phyloP scores from a whole-genome alignment of 2,797 vertebrate species.

The Yasuhikotakia modesta region DNA sequence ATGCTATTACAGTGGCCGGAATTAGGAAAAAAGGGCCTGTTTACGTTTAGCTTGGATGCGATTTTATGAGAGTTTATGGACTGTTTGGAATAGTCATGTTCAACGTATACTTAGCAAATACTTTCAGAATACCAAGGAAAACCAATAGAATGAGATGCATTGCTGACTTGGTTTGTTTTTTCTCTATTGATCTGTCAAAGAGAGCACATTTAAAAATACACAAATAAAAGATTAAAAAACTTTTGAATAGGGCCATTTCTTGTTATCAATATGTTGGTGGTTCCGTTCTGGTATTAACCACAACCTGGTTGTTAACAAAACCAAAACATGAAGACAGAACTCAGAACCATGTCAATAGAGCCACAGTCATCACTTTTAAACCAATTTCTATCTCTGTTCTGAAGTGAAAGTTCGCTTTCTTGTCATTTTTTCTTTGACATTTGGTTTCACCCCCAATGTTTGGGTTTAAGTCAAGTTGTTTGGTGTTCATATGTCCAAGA shows the following conservation, averaged over 20 bases:
- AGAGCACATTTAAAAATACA: not conserved
- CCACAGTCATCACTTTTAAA: conserved; percentile 36
- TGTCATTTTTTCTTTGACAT: conserved; percentile 22
- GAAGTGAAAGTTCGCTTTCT: conserved; percentile 49
- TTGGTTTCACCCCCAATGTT: conserved; percentile 34
- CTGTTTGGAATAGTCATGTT: conserved; percentile 44
- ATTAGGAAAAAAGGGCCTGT: conserved; percentile 28
- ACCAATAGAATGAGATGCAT: conserved; percentile 10
- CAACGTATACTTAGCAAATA: conserved; percentile 41
- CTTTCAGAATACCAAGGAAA: conserved; percentile 49
- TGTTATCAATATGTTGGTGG: too few relatives aligned
- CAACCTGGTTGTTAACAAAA: conserved; percentile 4
- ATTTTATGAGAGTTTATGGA: conserved; percentile 33
- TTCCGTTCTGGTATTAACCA: too few relatives aligned
- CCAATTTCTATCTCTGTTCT: conserved; percentile 24
- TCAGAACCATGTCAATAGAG: not conserved
- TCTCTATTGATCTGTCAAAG: conserved; percentile 30
- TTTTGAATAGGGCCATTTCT: too few relatives aligned
- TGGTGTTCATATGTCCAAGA: conserved; percentile 43
- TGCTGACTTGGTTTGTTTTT: conserved; percentile 11
- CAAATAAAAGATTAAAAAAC: too few relatives aligned
- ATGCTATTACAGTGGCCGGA: conserved; percentile 53
- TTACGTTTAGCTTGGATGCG: conserved; percentile 56
- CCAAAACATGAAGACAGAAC: conserved; percentile 29
- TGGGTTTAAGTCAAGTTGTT: conserved; percentile 39